phyloP scores from a whole-genome alignment of 2,888 invertebrate species.

The Monochamus alternatus region DNA sequence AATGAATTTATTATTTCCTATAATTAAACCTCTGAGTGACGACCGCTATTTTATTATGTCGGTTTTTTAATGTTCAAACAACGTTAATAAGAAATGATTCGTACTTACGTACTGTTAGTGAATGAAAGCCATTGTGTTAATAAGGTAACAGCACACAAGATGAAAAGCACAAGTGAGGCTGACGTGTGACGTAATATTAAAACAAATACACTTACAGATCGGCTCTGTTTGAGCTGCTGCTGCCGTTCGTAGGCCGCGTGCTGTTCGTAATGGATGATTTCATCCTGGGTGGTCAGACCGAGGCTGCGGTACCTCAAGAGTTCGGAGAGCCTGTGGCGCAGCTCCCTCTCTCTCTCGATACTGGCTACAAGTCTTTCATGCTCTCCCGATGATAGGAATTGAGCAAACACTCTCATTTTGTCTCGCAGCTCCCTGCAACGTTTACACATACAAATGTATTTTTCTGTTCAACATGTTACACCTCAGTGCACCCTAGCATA shows the following conservation, averaged over 20 bases:
- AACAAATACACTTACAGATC: slow-evolving; percentile 73
- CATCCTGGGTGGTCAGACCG: slow-evolving; percentile 87
- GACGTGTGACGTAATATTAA: slow-evolving; percentile 2
- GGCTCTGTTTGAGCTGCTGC: slow-evolving; percentile 79
- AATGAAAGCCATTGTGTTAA: slow-evolving; percentile 10
- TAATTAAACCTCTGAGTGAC: too few species aligned
- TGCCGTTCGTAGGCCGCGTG: slow-evolving; percentile 72
- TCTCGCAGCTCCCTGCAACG: slow-evolving; percentile 83
- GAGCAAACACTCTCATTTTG: slow-evolving; percentile 87
- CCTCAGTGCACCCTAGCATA: too few species aligned
- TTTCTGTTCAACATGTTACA: too few species aligned
- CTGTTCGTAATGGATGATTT: slow-evolving; percentile 91
- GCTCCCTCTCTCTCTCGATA: slow-evolving; percentile 87
- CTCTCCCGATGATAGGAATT: slow-evolving; percentile 90
- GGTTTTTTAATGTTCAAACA: too few species aligned
- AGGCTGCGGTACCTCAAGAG: slow-evolving; percentile 88
- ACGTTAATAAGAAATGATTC: neutral
- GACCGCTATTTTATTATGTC: too few species aligned
- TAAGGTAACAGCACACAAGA: slow-evolving; percentile 18
- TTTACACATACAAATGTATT: too few species aligned
- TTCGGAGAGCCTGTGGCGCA: slow-evolving; percentile 88
- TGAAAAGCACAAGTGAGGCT: slow-evolving; percentile 10
- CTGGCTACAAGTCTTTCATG: slow-evolving; percentile 86
- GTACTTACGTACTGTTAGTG: slow-evolving; percentile 16
- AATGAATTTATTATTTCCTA: too few species aligned